Conservation (phyloP, 2,113 vertebrate genomes). For the Otocyon megalotis region DNA sequence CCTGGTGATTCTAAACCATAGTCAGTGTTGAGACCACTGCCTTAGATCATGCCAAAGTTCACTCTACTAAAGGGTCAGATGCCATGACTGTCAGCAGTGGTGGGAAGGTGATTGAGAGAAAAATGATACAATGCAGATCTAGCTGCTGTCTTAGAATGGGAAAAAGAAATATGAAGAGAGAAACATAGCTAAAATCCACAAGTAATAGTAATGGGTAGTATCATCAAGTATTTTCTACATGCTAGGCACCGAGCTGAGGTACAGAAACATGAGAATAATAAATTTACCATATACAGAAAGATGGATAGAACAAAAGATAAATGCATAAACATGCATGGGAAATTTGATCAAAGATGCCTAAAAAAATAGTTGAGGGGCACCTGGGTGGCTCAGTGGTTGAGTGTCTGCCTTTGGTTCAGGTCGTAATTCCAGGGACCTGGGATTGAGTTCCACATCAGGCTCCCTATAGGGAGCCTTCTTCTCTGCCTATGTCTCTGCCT, state of each 20-base stretch:
- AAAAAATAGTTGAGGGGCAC: not conserved
- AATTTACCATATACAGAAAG: not conserved
- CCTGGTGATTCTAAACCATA: not conserved
- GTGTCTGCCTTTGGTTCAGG: too few species aligned
- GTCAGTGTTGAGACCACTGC: not conserved
- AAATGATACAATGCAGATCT: not conserved
- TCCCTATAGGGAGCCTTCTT: too few species aligned
- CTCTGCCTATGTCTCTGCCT: too few species aligned
- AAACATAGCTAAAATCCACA: not conserved
- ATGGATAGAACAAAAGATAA: not conserved
- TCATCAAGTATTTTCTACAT: not conserved
- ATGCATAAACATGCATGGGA: not conserved
- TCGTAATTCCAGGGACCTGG: too few species aligned
- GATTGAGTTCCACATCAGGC: too few species aligned
- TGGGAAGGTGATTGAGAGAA: not conserved
- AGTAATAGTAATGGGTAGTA: not conserved
- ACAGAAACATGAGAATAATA: not conserved
- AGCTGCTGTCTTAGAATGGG: not conserved
- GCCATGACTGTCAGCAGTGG: not conserved
- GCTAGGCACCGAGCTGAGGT: not conserved
- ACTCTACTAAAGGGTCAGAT: not conserved
- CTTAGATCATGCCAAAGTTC: not conserved
- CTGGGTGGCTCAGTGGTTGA: too few species aligned
- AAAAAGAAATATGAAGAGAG: not conserved
- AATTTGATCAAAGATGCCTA: not conserved